phyloP scores from a whole-genome alignment of 2,888 invertebrate genomes.

The Ormyrus thymus region DNA sequence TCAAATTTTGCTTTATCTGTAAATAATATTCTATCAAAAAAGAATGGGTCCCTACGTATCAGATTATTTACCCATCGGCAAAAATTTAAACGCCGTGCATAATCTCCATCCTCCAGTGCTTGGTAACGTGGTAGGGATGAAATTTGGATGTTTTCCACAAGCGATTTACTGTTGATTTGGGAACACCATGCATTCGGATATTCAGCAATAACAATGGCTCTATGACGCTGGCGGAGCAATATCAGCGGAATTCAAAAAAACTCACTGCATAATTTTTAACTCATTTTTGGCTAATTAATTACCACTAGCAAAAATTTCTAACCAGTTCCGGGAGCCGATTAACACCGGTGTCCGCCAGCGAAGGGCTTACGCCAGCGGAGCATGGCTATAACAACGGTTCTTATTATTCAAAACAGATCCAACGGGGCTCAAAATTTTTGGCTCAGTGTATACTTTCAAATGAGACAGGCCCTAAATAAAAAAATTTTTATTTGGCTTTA shows the following conservation, averaged over 20 bases:
- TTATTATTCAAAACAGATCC: too few relatives aligned
- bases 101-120: neutral
- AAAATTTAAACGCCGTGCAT: slow-evolving; percentile 6
- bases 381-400: too few relatives aligned
- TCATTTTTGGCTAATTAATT: too few relatives aligned
- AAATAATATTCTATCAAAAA: neutral
- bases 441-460: neutral
- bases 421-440: too few relatives aligned
- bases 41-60: slow-evolving; percentile 5
- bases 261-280: neutral
- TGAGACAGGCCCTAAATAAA: neutral
- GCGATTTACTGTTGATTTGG: neutral
- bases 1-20: neutral
- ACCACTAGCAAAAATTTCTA: too few relatives aligned
- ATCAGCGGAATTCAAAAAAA: too few relatives aligned
- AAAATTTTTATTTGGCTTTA: neutral
- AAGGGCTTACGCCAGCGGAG: too few relatives aligned
- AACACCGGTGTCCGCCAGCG: too few relatives aligned
- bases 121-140: neutral
- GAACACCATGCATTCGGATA: neutral
- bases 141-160: slow-evolving; percentile 3
- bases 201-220: neutral
- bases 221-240: too few relatives aligned
- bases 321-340: too few relatives aligned
- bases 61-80: neutral